A percentile compares a stretch with the other conserved stretches of the same genome.
phyloP scores from a whole-genome alignment of 2,888 invertebrate genomes.

The Ligdia adustata region DNA sequence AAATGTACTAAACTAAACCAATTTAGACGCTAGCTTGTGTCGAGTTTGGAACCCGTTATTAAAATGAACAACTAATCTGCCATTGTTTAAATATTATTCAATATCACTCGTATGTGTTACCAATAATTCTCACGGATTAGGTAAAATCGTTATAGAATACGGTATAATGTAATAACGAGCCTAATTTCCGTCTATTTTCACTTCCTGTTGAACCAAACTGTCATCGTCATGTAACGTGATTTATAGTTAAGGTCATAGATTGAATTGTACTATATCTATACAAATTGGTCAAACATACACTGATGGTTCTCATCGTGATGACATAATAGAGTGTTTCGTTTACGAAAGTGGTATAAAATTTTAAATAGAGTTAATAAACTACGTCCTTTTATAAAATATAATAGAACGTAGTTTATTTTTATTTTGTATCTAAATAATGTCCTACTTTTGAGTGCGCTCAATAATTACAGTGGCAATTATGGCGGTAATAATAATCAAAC shows the following conservation, averaged over 20 bases:
- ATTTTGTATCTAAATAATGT: background rate
- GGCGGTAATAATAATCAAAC: constrained; percentile 2
- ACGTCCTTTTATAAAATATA: background rate
- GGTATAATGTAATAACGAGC: constrained; percentile 33
- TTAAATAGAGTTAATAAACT: too few species aligned
- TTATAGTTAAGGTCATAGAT: background rate
- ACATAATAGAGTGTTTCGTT: too few species aligned
- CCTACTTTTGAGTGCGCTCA: background rate
- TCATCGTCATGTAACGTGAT: constrained; percentile 51
- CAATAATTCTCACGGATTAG: constrained; percentile 49
- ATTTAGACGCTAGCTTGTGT: too few species aligned
- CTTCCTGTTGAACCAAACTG: constrained; percentile 59
- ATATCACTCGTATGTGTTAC: constrained; percentile 1
- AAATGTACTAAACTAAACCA: too few species aligned
- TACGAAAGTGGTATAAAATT: too few species aligned
- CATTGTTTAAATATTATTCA: too few species aligned
- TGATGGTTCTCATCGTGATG: too few species aligned
- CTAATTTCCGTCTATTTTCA: constrained; percentile 46
- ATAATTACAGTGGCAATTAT: background rate
- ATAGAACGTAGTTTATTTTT: background rate
- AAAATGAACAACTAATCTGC: too few species aligned
- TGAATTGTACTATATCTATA: too few species aligned
- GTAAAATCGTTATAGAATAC: constrained; percentile 35
- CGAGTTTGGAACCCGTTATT: too few species aligned
- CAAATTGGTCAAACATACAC: too few species aligned